Percentiles rank a stretch among this genome's conserved stretches.
Evolutionary conservation across 2,797 vertebrate genomes (phyloP).

Genomic region (Brachyalestes nurse): DNA sequence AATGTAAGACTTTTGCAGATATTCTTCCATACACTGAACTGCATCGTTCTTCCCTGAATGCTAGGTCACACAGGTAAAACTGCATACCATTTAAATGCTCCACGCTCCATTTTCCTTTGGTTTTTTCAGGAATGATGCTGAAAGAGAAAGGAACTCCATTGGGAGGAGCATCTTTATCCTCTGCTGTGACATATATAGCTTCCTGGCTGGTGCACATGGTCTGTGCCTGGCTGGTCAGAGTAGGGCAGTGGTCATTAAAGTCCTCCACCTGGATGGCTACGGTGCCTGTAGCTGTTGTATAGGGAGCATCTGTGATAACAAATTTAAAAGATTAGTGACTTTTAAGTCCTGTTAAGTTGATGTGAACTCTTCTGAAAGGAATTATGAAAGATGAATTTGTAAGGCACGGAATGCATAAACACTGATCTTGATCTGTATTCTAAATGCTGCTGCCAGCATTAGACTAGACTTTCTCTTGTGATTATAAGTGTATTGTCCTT

Average conservation of each 20-base stretch:
- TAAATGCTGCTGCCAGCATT: neutral
- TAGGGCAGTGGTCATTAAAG: slow-evolving; percentile 89
- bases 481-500: neutral
- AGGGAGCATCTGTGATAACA: slow-evolving; percentile 53
- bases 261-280: slow-evolving; percentile 77
- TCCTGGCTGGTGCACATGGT: slow-evolving; percentile 74
- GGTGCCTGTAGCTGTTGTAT: slow-evolving; percentile 82
- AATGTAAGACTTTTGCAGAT: neutral
- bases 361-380: neutral
- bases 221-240: slow-evolving; percentile 66
- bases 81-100: slow-evolving; percentile 80
- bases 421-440: neutral
- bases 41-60: too few species aligned
- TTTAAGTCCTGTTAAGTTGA: neutral
- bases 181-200: slow-evolving; percentile 78
- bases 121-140: slow-evolving; percentile 74
- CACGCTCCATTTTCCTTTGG: slow-evolving; percentile 79
- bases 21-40: neutral
- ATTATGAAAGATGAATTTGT: neutral
- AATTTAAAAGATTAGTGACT: neutral
- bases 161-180: slow-evolving; percentile 79
- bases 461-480: neutral
- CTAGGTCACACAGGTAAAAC: neutral
- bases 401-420: neutral
- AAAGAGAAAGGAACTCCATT: slow-evolving; percentile 86